These are phyloP conservation scores for Osmoderma eremita DNA, from an alignment of 2,888 invertebrate species.

Conservation along the genomic window DNA sequence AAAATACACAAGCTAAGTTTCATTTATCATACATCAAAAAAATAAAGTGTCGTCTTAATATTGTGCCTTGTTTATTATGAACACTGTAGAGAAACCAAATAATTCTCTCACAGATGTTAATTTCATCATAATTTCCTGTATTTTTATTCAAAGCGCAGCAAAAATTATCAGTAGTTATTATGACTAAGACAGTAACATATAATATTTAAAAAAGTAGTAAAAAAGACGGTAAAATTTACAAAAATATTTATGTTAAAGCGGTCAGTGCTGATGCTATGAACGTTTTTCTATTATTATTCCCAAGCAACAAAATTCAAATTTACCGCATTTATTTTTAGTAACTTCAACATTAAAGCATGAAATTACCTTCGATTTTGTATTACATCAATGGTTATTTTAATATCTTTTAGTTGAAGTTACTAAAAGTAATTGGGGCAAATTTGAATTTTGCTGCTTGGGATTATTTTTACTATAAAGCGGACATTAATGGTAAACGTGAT, in stretches of 20 bases:
- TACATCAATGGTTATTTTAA: no score
- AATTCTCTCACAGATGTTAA: background rate
- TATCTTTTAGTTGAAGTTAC: no score
- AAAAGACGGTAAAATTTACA: no score
- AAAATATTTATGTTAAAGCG: no score
- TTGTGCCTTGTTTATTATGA: background rate
- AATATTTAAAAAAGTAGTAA: no score
- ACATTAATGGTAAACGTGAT: slow-evolving; percentile 32
- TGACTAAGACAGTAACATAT: background rate
- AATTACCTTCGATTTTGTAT: no score
- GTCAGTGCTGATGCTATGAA: no score
- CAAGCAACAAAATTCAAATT: no score
- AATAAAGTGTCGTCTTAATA: slow-evolving; percentile 4
- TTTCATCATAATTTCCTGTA: background rate
- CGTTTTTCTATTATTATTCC: no score
- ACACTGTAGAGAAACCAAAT: no score
- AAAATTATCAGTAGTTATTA: background rate
- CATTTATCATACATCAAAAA: slow-evolving; percentile 16
- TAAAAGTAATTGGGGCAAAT: background rate
- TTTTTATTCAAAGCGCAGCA: background rate
- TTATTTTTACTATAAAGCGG: slow-evolving; percentile 9
- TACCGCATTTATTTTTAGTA: no score
- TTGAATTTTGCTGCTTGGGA: background rate
- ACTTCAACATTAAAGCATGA: no score
- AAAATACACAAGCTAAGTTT: slow-evolving; percentile 30